Conservation (phyloP, 1,140 invertebrate genomes). For the Agrilus planipennis region DNA sequence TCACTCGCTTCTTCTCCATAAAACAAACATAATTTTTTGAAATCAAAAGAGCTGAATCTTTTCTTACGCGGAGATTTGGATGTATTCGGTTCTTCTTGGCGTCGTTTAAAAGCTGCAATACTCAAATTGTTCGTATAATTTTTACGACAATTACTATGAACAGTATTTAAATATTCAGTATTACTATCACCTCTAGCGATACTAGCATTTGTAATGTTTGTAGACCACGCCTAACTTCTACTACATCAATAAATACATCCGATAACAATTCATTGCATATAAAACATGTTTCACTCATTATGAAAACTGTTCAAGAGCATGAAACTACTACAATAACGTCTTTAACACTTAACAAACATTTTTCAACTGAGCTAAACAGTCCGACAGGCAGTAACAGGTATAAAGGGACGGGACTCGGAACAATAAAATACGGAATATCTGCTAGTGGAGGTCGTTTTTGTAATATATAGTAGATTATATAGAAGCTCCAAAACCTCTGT, state of each 20-base stretch:
- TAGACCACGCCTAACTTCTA: slow-evolving; percentile 1
- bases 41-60: slow-evolving; percentile 7
- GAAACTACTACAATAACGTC: too few relatives aligned
- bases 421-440: too few relatives aligned
- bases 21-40: not conserved
- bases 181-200: slow-evolving; percentile 3
- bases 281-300: slow-evolving; percentile 5
- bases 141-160: slow-evolving; percentile 8
- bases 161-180: slow-evolving; percentile 6
- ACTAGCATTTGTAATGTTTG: slow-evolving; percentile 5
- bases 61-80: slow-evolving; percentile 1
- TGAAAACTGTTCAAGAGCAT: too few relatives aligned
- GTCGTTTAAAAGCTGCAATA: slow-evolving; percentile 2
- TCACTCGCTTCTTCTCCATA: not conserved
- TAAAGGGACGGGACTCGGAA: too few relatives aligned
- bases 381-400: too few relatives aligned
- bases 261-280: slow-evolving; percentile 3
- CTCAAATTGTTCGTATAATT: slow-evolving; percentile 7
- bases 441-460: too few relatives aligned
- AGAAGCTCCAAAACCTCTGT: too few relatives aligned
- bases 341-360: too few relatives aligned
- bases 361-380: too few relatives aligned
- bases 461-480: too few relatives aligned
- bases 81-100: not conserved
- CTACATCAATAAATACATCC: slow-evolving; percentile 4